Conservation (phyloP, 1,140 invertebrate genomes). For the Sarcophaga peregrina region DNA sequence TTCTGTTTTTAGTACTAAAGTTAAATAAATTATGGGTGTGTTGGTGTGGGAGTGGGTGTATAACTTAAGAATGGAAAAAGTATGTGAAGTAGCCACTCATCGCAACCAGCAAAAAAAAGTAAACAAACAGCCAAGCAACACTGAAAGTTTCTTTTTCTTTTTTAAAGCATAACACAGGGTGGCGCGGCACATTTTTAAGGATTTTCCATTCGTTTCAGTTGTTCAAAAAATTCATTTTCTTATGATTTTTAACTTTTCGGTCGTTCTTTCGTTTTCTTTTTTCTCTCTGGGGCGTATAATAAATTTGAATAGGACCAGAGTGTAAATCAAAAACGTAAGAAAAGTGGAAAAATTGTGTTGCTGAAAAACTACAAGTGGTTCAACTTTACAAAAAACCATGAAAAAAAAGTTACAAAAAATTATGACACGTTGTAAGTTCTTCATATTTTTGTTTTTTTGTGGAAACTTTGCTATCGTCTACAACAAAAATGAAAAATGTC, state of each 20-base stretch:
- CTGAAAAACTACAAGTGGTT: background rate
- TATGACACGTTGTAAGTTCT: constrained; percentile 48
- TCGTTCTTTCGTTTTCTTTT: background rate
- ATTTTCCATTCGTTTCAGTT: background rate
- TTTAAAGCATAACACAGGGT: background rate
- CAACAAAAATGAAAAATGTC: background rate
- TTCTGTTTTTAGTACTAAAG: background rate
- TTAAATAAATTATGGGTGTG: background rate
- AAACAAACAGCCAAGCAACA: background rate
- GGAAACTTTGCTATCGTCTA: background rate
- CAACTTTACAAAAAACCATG: background rate
- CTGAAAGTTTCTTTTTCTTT: background rate
- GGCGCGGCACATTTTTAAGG: background rate
- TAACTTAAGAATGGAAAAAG: background rate
- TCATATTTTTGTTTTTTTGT: background rate
- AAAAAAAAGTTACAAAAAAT: background rate
- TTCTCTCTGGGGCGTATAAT: background rate
- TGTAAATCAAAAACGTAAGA: too few relatives aligned
- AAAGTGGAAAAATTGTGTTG: background rate
- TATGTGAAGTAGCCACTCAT: background rate
- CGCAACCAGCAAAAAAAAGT: background rate
- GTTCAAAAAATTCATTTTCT: too few relatives aligned
- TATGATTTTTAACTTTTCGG: background rate
- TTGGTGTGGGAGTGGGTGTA: background rate
- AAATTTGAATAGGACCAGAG: too few relatives aligned